A percentile compares a stretch with the other conserved stretches of the same genome.
Conservation (phyloP, 1,140 invertebrate genomes). For the Polypedilum vanderplanki region DNA sequence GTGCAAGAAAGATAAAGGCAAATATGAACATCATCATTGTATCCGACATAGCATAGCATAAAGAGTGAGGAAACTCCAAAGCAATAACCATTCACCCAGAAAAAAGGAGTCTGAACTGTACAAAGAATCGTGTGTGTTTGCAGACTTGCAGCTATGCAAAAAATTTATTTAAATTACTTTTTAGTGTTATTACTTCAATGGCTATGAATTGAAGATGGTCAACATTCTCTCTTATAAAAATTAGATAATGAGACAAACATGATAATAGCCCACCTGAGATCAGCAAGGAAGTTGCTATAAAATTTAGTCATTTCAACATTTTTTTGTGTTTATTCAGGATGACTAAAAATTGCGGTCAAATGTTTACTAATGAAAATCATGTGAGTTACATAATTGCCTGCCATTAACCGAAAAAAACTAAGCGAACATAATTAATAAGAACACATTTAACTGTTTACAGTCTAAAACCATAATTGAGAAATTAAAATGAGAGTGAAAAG, state of each 20-base stretch:
- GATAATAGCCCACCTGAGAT: neutral
- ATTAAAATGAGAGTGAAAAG: neutral
- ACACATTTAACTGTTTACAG: neutral
- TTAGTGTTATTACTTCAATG: neutral
- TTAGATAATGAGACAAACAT: neutral
- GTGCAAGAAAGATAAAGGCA: neutral
- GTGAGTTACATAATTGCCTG: neutral
- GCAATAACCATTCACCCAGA: neutral
- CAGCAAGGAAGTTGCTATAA: neutral
- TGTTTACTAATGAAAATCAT: neutral
- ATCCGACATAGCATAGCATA: too few relatives aligned
- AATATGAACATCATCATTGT: too few relatives aligned
- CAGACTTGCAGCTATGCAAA: too few relatives aligned
- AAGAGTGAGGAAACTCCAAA: constrained; percentile 3
- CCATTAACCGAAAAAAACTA: neutral
- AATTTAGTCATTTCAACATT: neutral
- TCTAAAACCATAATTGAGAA: constrained; percentile 12
- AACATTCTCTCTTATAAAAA: neutral
- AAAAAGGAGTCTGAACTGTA: neutral
- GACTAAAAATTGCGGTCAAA: neutral
- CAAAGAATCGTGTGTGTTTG: too few relatives aligned
- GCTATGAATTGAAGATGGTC: neutral
- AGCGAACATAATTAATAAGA: neutral
- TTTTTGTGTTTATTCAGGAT: neutral
- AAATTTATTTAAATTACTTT: too few relatives aligned